Percentiles rank a stretch among this genome's conserved stretches.
Conservation (phyloP, 2,888 invertebrate species). For the Candidula unifasciata region DNA sequence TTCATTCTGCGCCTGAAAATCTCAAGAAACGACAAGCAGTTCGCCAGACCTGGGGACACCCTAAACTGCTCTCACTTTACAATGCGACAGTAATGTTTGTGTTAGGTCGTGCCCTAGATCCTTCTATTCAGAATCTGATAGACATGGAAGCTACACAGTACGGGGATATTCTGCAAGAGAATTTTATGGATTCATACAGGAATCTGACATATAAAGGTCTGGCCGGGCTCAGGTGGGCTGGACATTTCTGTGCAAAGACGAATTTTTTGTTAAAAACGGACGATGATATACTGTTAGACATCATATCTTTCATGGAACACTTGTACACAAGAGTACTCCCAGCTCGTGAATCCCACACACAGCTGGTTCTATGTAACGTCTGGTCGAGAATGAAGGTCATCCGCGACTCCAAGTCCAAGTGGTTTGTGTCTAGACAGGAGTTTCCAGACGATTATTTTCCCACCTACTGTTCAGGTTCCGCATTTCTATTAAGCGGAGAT, state of each 20-base stretch:
- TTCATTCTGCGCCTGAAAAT: constrained; percentile 76
- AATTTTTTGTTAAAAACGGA: constrained; percentile 78
- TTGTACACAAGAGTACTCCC: constrained; percentile 57
- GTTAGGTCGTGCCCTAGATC: constrained; percentile 68
- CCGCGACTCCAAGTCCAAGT: constrained; percentile 78
- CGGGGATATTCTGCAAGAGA: constrained; percentile 76
- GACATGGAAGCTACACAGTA: constrained; percentile 71
- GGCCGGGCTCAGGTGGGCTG: constrained; percentile 78
- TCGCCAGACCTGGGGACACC: constrained; percentile 75
- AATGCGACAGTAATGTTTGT: constrained; percentile 73
- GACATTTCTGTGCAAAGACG: constrained; percentile 74
- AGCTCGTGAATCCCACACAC: constrained; percentile 54
- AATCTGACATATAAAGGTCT: constrained; percentile 79
- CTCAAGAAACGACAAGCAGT: constrained; percentile 72
- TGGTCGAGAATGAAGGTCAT: constrained; percentile 77
- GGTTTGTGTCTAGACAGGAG: constrained; percentile 77
- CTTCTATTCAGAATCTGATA: constrained; percentile 64
- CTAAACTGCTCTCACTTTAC: constrained; percentile 61
- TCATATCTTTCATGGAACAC: constrained; percentile 77
- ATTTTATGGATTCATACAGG: constrained; percentile 78
- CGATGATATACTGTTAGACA: constrained; percentile 79
- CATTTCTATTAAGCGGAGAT: constrained; percentile 82
- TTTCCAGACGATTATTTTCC: constrained; percentile 77
- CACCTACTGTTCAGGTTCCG: constrained; percentile 79
- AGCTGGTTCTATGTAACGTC: constrained; percentile 75